Evolutionary conservation across 2,888 invertebrate species (phyloP).

Genomic region (Aspidiotus destructor): DNA sequence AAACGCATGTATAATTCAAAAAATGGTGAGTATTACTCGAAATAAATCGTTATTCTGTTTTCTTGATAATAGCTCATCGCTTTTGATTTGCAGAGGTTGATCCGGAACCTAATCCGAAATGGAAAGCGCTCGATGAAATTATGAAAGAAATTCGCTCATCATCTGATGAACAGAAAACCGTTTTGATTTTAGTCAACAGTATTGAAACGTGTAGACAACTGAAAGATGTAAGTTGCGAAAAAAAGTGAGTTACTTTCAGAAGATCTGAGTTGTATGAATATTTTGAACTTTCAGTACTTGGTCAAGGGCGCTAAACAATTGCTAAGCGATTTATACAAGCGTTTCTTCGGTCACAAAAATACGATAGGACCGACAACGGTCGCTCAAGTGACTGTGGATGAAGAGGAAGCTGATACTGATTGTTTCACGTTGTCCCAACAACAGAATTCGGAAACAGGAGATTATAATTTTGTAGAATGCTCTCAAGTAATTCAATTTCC

Average conservation of each 20-base stretch:
- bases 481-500: conserved; percentile 12
- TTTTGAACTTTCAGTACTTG: conserved; percentile 31
- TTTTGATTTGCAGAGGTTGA: conserved; percentile 52
- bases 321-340: conserved; percentile 34
- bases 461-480: conserved; percentile 37
- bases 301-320: conserved; percentile 35
- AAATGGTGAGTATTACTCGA: conserved; percentile 47
- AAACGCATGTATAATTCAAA: conserved; percentile 58
- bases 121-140: conserved; percentile 73
- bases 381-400: conserved; percentile 36
- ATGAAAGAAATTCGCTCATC: conserved; percentile 73
- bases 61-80: not conserved
- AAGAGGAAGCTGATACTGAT: conserved; percentile 36
- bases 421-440: conserved; percentile 37
- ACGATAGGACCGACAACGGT: not conserved
- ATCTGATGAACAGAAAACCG: conserved; percentile 51
- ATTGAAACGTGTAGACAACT: conserved; percentile 71
- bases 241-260: conserved; percentile 4
- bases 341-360: conserved; percentile 26
- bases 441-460: conserved; percentile 38
- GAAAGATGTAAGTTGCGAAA: conserved; percentile 44
- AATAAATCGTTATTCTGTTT: not conserved
- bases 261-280: conserved; percentile 36
- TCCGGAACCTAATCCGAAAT: conserved; percentile 82
- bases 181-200: conserved; percentile 77